Conservation (phyloP, 2,888 invertebrate species). For the Halictus quadricinctus region DNA sequence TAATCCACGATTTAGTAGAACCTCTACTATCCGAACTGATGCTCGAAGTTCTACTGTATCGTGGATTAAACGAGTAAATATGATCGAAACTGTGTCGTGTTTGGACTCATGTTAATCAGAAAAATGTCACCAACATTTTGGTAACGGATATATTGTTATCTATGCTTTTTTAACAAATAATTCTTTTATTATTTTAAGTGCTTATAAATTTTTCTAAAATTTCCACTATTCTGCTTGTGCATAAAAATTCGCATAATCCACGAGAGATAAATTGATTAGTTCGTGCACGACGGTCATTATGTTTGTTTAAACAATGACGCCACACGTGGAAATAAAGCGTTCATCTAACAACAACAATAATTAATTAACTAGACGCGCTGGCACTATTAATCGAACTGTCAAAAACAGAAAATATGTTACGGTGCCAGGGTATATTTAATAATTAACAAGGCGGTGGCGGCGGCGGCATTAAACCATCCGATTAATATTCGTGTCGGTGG, state of each 20-base stretch:
- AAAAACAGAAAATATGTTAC: slow-evolving; percentile 4
- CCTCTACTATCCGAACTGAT: no score
- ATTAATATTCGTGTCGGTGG: slow-evolving; percentile 24
- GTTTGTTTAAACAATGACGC: neutral
- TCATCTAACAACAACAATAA: neutral
- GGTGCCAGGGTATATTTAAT: slow-evolving; percentile 2
- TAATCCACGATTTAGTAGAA: no score
- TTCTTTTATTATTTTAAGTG: no score
- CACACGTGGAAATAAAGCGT: neutral
- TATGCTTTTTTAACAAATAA: no score
- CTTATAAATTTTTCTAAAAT: neutral
- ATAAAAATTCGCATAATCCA: neutral
- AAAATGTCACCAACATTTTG: no score
- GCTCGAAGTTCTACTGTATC: no score
- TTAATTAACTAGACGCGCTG: neutral
- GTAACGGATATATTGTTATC: no score
- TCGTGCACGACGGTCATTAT: neutral
- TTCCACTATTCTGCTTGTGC: neutral
- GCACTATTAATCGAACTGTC: neutral
- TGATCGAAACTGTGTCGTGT: no score
- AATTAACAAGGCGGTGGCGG: slow-evolving; percentile 18
- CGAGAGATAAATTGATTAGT: neutral
- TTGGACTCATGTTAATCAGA: no score
- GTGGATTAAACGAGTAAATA: no score
- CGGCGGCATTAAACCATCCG: slow-evolving; percentile 14